These are phyloP conservation scores for Drosophila neutralis DNA, from an alignment of 2,888 invertebrate species.

Conservation along the genomic window DNA sequence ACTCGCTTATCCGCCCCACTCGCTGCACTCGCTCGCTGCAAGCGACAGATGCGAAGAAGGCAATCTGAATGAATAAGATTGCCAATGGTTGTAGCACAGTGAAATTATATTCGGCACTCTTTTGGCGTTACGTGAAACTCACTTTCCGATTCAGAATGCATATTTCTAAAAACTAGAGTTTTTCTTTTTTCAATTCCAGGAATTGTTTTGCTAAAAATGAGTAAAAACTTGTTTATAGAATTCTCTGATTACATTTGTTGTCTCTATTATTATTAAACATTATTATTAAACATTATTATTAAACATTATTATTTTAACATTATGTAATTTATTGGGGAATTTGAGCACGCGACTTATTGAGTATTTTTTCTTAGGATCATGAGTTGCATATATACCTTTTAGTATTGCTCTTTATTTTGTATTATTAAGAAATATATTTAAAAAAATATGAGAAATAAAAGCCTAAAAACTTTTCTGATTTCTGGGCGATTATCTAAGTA, in stretches of 20 bases:
- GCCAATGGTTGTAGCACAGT: not conserved
- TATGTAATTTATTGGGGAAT: no score
- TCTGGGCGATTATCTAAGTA: not conserved
- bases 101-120: no score
- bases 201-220: not conserved
- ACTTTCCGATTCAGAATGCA: not conserved
- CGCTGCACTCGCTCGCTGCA: slow-evolving; percentile 1
- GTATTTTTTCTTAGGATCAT: no score
- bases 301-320: no score
- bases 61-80: not conserved
- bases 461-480: not conserved
- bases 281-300: not conserved
- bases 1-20: not conserved
- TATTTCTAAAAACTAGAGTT: not conserved
- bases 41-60: not conserved
- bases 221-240: no score
- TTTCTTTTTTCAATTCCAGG: not conserved
- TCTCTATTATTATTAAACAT: not conserved
- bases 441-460: not conserved
- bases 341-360: no score
- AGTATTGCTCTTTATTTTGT: no score
- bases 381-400: no score
- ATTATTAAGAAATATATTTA: no score
- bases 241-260: no score
- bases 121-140: not conserved